Base-by-base conservation (phyloP, 2,113 vertebrate species). In the Actenoides lindsayi region DNA sequence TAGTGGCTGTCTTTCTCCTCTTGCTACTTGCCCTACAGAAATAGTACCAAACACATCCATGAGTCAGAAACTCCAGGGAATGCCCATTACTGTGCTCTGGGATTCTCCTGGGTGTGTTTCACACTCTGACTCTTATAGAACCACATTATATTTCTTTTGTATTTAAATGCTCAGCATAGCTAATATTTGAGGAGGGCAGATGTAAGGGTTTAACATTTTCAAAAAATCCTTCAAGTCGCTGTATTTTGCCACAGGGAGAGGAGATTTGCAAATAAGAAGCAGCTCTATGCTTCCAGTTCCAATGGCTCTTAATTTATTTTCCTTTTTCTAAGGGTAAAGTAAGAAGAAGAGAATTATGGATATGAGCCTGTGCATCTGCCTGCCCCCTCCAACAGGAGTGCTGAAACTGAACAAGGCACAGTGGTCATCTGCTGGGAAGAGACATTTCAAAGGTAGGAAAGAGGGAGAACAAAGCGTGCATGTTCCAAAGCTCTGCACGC, bases 61-160 rank as follows among this genome's bases (percentile, higher is more conserved):
- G 81, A 93, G 81, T 90, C 78, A 85, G 67, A 91, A 90, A 77
- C 83, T 94, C 94, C 9, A 10, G 92, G 94, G 94, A 96, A 94
- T 93, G 94, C 78, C 95, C 86, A 88, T 91, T 93, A 95, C 71
- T 30, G 62, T 44, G 28, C 0, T 1, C 71, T 75, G 77, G 46
- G 42, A 50, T 96, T 88, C 84, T 91, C 70, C 48, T 71, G 83
- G 33, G 48, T 88, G 62, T 68, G n/a, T 90, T 93, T 94, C 75
- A 80, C 70, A 83, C 71, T 51, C 70, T 78, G 67, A 57, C 63
- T 83, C n/a, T 83, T 89, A 35, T 3, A 42, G 70, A 93, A 79
- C 44, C 33, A 93, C 63, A 83, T 92, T 96, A 79, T 23, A 4
- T 75, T 94, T 90, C 42, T 75, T 94, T 69, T 60, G 48, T 71